Base-by-base conservation (phyloP, 2,888 invertebrate species). In the Sphaeridia pumilis region DNA sequence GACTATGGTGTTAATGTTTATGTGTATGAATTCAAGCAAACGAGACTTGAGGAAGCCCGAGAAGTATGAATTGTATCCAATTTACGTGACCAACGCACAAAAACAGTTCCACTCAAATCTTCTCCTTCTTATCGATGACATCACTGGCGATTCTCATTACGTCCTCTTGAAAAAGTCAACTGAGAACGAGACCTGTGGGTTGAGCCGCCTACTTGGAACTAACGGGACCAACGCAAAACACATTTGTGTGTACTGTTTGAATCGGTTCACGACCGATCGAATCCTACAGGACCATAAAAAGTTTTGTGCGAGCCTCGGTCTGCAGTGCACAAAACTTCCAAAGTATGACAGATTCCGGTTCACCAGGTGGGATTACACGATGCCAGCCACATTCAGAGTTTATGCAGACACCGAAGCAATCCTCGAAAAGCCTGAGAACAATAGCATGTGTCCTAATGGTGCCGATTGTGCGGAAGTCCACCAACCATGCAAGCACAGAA, bases 381-480 rank as follows among this genome's bases (percentile, higher is more conserved):
- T n/a, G n/a, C n/a, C n/a, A n/a, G n/a, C n/a, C n/a, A n/a, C 46
- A 20, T 26, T 46, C 12, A 28, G 25, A 10, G 7, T 25, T 28
- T 46, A 28, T 24, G 10, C n/a, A 4, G 46, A 46, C 25, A 27
- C 17, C 17, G 46, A 46, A 28, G 10, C 46, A 28, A 46, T 46
- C 25, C n/a, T n/a, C n/a, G n/a, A n/a, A n/a, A n/a, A n/a, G n/a
- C n/a, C n/a, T n/a, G n/a, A n/a, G n/a, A n/a, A n/a, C n/a, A n/a
- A n/a, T n/a, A n/a, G n/a, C n/a, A n/a, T n/a, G n/a, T n/a, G n/a
- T n/a, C n/a, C 24, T 44, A 5, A 7, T 21, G 7, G 4, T 12
- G 25, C 21, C 7, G n/a, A 5, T 21, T n/a, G n/a, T n/a, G n/a
- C n/a, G n/a, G n/a, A 24, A 14, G 5, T 14, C 25, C 7, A 7